Base-by-base conservation (phyloP, 2,113 vertebrate species). In the Mirza zaza region DNA sequence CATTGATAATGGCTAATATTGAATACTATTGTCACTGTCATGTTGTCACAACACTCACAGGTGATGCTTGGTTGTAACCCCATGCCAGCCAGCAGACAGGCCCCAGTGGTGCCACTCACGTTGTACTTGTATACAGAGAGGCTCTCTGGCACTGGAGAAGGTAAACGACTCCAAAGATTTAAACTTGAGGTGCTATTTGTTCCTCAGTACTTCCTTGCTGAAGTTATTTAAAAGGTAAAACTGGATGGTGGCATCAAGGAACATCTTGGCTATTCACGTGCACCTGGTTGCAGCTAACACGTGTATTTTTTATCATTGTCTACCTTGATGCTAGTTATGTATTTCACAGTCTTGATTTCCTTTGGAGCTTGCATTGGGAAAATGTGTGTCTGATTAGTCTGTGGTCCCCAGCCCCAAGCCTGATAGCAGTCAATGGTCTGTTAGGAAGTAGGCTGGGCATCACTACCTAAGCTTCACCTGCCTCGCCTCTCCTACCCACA, bases 41-140 rank as follows among this genome's bases (percentile, higher is more conserved):
- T 93, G 68, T 52, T 96, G 98, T 99, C 98, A 98, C 98, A 96
- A 98, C 98, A 97, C 96, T 59, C 42, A 36, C 98, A 98, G 82
- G 98, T 98, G 88, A 99, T 75, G 52, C 99, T 99, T 84, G 99
- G 98, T 97, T 99, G 99, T 55, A 99, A 95, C 34, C 98, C 98
- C 99, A 99, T 98, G 55, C 92, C 96, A 23, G 99, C 99, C 97
- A 99, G 97, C 14, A 99, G 95, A 97, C 99, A 99, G 0, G 98
- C 98, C 94, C 98, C 98, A 34, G 98, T 98, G 79, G 14, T 11
- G 75, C 96, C 97, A 52, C 81, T 98, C n/a, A 99, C 97, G 0
- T 96, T 98, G 96, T 99, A 99, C 34, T 36, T 97, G 29, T 98
- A 98, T 36, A 81, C 98, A 2, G 92, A 42, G 21, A 99, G 99